phyloP scores from a whole-genome alignment of 2,113 vertebrate species.

The Talpa occidentalis region DNA sequence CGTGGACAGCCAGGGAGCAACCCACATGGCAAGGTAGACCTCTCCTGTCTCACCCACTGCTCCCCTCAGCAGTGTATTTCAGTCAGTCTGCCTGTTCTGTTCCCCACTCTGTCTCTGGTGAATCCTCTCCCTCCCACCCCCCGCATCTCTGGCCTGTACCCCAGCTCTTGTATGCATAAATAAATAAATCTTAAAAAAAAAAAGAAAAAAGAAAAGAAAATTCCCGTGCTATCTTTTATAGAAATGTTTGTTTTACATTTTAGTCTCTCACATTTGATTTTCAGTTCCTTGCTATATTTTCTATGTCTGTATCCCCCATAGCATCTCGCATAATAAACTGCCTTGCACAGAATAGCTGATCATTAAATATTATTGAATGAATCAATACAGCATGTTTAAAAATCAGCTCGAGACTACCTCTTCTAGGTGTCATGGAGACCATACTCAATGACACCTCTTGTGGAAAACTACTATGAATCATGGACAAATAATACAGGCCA shows the following conservation, averaged over 20 bases:
- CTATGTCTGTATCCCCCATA: neutral
- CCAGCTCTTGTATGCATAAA: too few species aligned
- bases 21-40: too few species aligned
- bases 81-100: too few species aligned
- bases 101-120: too few species aligned
- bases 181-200: too few species aligned
- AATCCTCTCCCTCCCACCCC: too few species aligned
- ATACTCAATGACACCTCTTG: neutral
- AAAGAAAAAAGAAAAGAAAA: too few species aligned
- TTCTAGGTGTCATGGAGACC: neutral
- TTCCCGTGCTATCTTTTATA: neutral
- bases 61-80: too few species aligned
- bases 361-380: neutral
- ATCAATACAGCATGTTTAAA: neutral
- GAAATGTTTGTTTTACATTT: neutral
- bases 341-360: conserved; percentile 2
- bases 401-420: neutral
- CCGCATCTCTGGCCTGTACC: too few species aligned
- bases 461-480: neutral
- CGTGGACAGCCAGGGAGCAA: too few species aligned
- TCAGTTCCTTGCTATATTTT: neutral
- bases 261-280: conserved; percentile 5
- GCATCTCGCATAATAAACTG: neutral
- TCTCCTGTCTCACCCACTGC: too few species aligned
- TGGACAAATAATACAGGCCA: neutral